Base-by-base conservation (phyloP, 2,797 vertebrate species). In the Avahi laniger region DNA sequence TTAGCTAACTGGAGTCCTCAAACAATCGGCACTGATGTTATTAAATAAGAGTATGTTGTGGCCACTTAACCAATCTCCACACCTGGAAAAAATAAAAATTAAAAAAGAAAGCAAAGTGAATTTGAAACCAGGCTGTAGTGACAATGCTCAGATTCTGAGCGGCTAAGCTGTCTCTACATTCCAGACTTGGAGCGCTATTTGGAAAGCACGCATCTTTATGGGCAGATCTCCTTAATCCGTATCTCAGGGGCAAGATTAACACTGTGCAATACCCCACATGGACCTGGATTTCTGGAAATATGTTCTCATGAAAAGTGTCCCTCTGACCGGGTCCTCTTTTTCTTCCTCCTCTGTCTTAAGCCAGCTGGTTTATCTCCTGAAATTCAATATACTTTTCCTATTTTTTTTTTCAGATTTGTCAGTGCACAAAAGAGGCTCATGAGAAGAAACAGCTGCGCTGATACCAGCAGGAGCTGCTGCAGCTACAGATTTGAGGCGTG, bases 71-170 rank as follows among this genome's bases (percentile, higher is more conserved):
- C 69, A 93, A 24, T 89, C 65, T 95, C 94, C 35, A 61, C 97
- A 98, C 97, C 93, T 98, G 97, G 94, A 95, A 97, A 97, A 97
- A 91, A 97, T 98, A 97, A 98, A 97, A 95, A 83, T 61, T 67
- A 54, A 93, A 94, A 79, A 96, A 87, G 81, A 17, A 75, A 93
- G 87, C 54, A 59, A 88, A 95, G 92, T 85, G 90, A 97, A 98
- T 94, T 92, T 97, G 95, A 97, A 97, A 97, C 93, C 90, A 38
- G 61, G 79, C 30, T 91, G 6, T 63, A 35, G 89, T 91, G 93
- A 96, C 61, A 78, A 24, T 88, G 83, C 81, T 96, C 75, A 59
- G 93, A 96, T 89, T 94, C 72, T 41, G 88, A 95, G 89, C 72
- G 89, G 95, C 96, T 73, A 52, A 85, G 85, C 89, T 78, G 33